A percentile compares a stretch with the other conserved stretches of the same genome.
Evolutionary conservation across 2,797 vertebrate species (phyloP).

Genomic region (Dipus sagitta): DNA sequence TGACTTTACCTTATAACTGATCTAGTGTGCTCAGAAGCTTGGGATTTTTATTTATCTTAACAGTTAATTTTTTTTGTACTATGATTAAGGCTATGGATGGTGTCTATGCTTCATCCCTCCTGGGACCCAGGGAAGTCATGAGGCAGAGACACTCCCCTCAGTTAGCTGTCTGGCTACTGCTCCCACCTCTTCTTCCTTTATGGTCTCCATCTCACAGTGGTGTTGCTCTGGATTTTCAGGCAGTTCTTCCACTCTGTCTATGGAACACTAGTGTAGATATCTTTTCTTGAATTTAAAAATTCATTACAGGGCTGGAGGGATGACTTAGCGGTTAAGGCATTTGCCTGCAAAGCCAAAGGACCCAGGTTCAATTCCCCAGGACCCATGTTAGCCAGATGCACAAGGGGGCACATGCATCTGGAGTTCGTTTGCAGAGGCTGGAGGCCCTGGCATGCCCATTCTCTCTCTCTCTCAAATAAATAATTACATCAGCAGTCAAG

Average conservation of each 20-base stretch:
- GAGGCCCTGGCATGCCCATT: too few relatives aligned
- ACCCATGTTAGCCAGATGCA: too few relatives aligned
- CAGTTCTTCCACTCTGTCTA: background rate
- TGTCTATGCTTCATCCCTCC: background rate
- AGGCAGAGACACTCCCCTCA: background rate
- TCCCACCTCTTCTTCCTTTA: background rate
- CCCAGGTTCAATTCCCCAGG: too few relatives aligned
- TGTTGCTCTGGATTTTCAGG: background rate
- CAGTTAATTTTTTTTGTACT: background rate
- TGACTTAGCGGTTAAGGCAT: too few relatives aligned
- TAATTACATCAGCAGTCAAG: background rate
- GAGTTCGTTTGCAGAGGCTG: too few relatives aligned
- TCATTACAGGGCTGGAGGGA: too few relatives aligned
- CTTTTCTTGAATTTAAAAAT: background rate
- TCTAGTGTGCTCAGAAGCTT: background rate
- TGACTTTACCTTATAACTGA: background rate
- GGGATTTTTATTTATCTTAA: background rate
- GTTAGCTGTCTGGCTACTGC: fast-evolving
- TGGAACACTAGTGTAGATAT: background rate
- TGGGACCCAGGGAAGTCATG: too few relatives aligned
- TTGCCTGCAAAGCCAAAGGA: too few relatives aligned
- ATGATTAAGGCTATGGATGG: too few relatives aligned
- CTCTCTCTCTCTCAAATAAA: too few relatives aligned
- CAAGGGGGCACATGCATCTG: too few relatives aligned
- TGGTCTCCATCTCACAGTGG: background rate